phyloP scores from a whole-genome alignment of 2,888 invertebrate species.

The Serrognathus titanus region DNA sequence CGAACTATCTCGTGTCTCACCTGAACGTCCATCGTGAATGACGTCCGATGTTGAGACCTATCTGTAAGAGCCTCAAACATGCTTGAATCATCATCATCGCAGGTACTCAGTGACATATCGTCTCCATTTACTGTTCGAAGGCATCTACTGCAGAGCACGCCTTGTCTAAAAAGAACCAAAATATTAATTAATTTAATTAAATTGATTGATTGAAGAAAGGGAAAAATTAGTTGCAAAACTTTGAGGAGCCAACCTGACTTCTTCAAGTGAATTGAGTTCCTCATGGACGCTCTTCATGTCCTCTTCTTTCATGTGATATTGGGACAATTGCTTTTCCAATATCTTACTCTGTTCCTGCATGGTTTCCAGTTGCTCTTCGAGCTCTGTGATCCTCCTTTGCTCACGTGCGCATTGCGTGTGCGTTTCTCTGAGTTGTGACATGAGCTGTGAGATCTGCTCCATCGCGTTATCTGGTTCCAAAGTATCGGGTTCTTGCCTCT shows the following conservation, averaged over 20 bases:
- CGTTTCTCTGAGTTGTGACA: slow-evolving; percentile 69
- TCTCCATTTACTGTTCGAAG: slow-evolving; percentile 64
- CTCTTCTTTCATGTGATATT: slow-evolving; percentile 63
- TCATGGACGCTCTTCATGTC: slow-evolving; percentile 81
- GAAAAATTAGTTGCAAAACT: neutral
- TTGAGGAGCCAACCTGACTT: slow-evolving; percentile 65
- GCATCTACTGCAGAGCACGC: slow-evolving; percentile 78
- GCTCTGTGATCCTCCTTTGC: slow-evolving; percentile 67
- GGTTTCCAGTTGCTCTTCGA: slow-evolving; percentile 73
- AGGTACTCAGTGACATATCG: slow-evolving; percentile 57
- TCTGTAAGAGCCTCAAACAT: slow-evolving; percentile 52
- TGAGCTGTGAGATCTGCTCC: slow-evolving; percentile 53
- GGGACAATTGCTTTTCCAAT: slow-evolving; percentile 66
- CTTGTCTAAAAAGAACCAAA: slow-evolving; percentile 59
- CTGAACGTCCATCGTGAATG: slow-evolving; percentile 47
- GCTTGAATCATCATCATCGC: slow-evolving; percentile 65
- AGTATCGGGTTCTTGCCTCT: slow-evolving; percentile 33
- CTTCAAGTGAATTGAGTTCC: slow-evolving; percentile 77
- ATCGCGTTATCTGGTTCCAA: slow-evolving; percentile 30
- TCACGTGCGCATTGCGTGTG: slow-evolving; percentile 68
- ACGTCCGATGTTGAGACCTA: slow-evolving; percentile 35
- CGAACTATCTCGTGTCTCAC: slow-evolving; percentile 41
- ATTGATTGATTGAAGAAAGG: too few relatives aligned
- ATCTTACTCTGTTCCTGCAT: slow-evolving; percentile 68
- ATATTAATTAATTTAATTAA: slow-evolving; percentile 8